Evolutionary conservation across 2,888 invertebrate genomes (phyloP), one percentile per base, ranked within the genome.

Genomic region (Tetragonisca angustula): DNA sequence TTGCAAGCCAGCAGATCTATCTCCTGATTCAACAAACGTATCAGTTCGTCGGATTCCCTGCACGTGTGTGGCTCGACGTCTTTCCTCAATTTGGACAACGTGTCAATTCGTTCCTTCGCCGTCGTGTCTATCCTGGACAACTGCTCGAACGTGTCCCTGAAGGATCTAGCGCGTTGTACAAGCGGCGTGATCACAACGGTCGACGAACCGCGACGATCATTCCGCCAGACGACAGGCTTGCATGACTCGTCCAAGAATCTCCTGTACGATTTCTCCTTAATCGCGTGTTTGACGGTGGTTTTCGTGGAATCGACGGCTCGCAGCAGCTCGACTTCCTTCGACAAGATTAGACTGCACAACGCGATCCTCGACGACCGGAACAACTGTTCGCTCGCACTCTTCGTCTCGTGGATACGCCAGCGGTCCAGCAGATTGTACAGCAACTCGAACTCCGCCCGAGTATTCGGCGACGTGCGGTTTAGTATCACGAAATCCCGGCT

Each of bases 181-280:
- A 97, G 97, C 62, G 97, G 93, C 0, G 98, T 97, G 88, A 98
- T 97, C 97, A 98, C 97, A 85, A 97, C 96, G n/a, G 98, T 96
- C 68, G 96, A 93, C 80, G 95, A 95, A 27, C 97, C 97, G 90
- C 97, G 97, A 90, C 97, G 97, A 89, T 96, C 96, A 64, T 97
- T 97, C 83, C 96, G 96, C 97, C 98, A 98, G 76, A 96, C 96
- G 54, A 97, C 95, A 0, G 98, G 97, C 85, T 96, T 95, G 2
- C 97, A 96, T 91, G 97, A 96, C 90, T 96, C 95, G 85, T 96
- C 96, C 68, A 98, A 95, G 91, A 97, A 96, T 81, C 95, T 95
- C 62, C 96, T 95, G 76, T 96, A 95, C 86, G 95, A 96, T 76
- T 95, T 95, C 88, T 96, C 96, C 86, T 95, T 95, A 90, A 95